Conservation (phyloP, 2,888 invertebrate species). For the Trachelus troglodyta region DNA sequence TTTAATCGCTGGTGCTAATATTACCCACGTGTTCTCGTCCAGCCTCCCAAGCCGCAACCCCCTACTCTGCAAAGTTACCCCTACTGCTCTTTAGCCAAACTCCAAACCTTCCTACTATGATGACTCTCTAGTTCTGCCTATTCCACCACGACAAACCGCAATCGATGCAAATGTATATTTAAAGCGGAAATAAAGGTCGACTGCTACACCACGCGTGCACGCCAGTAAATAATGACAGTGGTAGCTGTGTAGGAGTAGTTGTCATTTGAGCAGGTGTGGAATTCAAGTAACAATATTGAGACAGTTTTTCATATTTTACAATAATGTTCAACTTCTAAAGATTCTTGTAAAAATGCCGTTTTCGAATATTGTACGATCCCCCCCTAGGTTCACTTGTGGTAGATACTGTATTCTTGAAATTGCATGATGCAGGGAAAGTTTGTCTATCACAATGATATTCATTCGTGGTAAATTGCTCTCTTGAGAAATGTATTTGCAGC, state of each 20-base stretch:
- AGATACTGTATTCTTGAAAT: too few relatives aligned
- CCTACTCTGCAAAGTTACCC: not conserved
- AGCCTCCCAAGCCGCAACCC: not conserved
- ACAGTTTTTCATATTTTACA: not conserved
- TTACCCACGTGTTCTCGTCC: not conserved
- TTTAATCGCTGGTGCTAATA: conserved; percentile 8
- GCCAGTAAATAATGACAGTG: not conserved
- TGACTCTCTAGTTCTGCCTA: not conserved
- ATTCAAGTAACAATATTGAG: not conserved
- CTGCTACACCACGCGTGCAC: not conserved
- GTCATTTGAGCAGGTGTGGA: not conserved
- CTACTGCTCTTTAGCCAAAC: not conserved
- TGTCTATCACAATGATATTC: too few relatives aligned
- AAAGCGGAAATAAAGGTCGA: not conserved
- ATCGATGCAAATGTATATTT: conserved; percentile 1
- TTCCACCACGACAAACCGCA: not conserved
- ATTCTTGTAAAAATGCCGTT: too few relatives aligned
- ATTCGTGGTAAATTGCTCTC: too few relatives aligned
- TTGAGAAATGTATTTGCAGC: too few relatives aligned
- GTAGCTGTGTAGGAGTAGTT: not conserved
- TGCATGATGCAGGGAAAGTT: too few relatives aligned
- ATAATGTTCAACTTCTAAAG: too few relatives aligned
- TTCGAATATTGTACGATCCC: too few relatives aligned
- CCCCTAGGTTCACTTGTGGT: too few relatives aligned
- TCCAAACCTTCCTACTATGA: not conserved